These are phyloP conservation scores for Bilobella aurantiaca DNA, from an alignment of 1,140 invertebrate species.

Conservation along the genomic window DNA sequence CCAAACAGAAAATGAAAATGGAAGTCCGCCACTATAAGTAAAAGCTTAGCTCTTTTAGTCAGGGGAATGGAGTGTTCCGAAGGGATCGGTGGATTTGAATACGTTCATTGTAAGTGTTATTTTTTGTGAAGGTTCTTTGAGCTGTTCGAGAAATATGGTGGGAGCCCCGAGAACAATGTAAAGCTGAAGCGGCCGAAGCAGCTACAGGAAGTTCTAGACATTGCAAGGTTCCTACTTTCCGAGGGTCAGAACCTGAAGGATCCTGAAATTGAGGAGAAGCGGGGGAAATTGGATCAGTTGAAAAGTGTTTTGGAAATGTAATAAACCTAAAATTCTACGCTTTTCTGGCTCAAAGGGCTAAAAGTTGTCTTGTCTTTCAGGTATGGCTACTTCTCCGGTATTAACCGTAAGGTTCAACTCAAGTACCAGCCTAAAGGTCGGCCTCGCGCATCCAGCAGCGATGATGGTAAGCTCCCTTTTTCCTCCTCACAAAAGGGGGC, in stretches of 20 bases:
- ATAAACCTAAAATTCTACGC: too few relatives aligned
- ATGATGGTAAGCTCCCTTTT: constrained; percentile 87
- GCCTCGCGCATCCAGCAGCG: constrained; percentile 82
- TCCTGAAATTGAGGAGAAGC: constrained; percentile 90
- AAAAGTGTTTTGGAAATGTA: constrained; percentile 98
- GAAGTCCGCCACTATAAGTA: constrained; percentile 95
- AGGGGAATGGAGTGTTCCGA: too few relatives aligned
- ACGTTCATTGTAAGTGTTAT: too few relatives aligned
- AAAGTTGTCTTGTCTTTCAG: constrained; percentile 47
- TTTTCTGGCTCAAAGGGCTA: too few relatives aligned
- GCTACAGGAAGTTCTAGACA: constrained; percentile 93
- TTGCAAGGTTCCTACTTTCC: constrained; percentile 71
- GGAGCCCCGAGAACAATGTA: constrained; percentile 86
- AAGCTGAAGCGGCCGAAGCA: constrained; percentile 97
- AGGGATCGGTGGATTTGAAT: too few relatives aligned
- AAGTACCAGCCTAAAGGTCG: constrained; percentile 96
- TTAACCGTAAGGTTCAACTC: constrained; percentile 99
- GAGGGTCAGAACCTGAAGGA: constrained; percentile 70
- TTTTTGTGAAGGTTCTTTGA: constrained; percentile 93
- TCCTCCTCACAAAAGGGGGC: too few relatives aligned
- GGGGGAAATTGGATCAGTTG: constrained; percentile 92
- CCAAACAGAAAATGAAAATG: constrained; percentile 99
- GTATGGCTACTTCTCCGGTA: constrained; percentile 99
- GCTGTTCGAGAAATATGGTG: constrained; percentile 95
- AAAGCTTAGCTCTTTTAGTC: too few relatives aligned